phyloP scores from a whole-genome alignment of 2,888 invertebrate genomes.

The Amphipoea oculea region DNA sequence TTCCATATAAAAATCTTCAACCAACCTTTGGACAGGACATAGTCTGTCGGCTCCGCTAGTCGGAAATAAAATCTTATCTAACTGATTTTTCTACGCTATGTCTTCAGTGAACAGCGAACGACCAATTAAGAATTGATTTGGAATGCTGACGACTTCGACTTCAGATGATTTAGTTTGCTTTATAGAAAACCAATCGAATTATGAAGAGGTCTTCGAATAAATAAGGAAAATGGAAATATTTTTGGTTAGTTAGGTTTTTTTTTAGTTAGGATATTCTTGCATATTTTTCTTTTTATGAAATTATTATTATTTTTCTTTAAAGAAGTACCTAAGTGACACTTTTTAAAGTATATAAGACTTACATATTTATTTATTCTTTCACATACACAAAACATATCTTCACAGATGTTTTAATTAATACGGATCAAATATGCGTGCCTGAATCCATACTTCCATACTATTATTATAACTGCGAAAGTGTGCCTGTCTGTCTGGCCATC shows the following conservation, averaged over 20 bases:
- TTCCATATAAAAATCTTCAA: background rate
- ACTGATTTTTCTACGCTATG: conserved; percentile 49
- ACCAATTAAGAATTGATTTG: conserved; percentile 73
- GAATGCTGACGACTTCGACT: conserved; percentile 59
- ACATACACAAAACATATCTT: background rate
- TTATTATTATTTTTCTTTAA: too few relatives aligned
- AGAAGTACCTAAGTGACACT: too few relatives aligned
- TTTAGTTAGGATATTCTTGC: background rate
- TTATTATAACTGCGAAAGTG: too few relatives aligned
- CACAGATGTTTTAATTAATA: too few relatives aligned
- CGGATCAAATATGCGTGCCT: background rate
- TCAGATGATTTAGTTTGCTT: conserved; percentile 51
- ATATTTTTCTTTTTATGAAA: background rate
- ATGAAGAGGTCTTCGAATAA: background rate
- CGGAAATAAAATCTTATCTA: conserved; percentile 20
- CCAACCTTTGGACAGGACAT: background rate
- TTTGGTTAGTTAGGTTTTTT: too few relatives aligned
- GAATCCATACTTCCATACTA: too few relatives aligned
- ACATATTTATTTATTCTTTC: background rate
- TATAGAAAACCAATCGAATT: conserved; percentile 21
- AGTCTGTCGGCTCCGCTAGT: background rate
- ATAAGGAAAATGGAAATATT: background rate
- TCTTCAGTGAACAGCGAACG: conserved; percentile 42
- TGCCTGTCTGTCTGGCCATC: too few relatives aligned
- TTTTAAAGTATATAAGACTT: background rate